Conservation (phyloP, 2,797 vertebrate species). For the Macrochelys suwanniensis region DNA sequence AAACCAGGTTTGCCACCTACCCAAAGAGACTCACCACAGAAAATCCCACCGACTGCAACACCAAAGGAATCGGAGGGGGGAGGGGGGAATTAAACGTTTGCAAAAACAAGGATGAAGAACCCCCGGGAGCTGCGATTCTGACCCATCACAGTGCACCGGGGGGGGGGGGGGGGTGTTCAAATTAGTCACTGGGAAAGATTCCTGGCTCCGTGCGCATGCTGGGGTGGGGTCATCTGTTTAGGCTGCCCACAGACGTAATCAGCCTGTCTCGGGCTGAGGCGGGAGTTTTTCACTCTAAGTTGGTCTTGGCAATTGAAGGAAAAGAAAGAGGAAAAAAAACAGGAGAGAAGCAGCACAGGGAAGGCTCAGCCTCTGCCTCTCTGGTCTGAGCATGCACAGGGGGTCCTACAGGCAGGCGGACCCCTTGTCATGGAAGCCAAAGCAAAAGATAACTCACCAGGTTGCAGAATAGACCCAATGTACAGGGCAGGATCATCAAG, state of each 20-base stretch:
- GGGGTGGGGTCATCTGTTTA: constrained; percentile 62
- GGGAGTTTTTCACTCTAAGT: constrained; percentile 38
- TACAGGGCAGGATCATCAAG: neutral
- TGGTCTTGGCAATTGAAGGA: constrained; percentile 44
- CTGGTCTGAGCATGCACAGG: neutral
- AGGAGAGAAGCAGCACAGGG: neutral
- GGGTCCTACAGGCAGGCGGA: neutral
- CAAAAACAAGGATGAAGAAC: neutral
- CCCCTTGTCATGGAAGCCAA: rapidly evolving
- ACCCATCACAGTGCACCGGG: neutral
- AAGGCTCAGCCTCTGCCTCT: constrained; percentile 36
- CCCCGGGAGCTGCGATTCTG: neutral
- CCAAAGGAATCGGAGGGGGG: neutral
- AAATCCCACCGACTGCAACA: neutral
- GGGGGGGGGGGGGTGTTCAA: neutral
- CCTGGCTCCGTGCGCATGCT: neutral
- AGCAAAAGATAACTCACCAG: neutral
- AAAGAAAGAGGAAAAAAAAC: neutral
- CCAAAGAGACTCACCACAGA: rapidly evolving
- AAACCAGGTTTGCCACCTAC: neutral
- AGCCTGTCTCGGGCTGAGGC: constrained; percentile 60
- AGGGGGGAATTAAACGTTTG: neutral
- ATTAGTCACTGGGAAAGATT: constrained; percentile 39
- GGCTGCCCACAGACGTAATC: constrained; percentile 62
- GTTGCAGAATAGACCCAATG: neutral